Base-by-base conservation (phyloP, 1,140 invertebrate genomes). In the Aphelenchoides fujianensis region DNA sequence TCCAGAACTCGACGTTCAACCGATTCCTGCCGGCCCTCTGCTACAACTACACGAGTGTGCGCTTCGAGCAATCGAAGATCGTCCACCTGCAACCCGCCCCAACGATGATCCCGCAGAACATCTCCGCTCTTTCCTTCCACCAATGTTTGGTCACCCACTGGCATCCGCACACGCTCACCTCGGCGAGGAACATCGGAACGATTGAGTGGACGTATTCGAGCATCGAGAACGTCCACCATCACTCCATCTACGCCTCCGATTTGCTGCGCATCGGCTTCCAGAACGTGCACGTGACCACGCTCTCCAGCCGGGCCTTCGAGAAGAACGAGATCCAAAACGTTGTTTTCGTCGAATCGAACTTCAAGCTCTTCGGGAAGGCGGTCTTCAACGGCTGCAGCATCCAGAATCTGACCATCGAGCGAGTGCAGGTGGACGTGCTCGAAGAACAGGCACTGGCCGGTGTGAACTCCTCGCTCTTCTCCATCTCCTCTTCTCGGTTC, bases 101-200 rank as follows among this genome's bases (percentile, higher is more conserved):
- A 53, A 72, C 28, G 36, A 48, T 74, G n/a, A 16, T 74, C 27
- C 30, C 41, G 16, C 35, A 72, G 34, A 72, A 72, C 27, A 72
- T 72, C 54, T 23, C 31, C 12, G 7, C 37, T 34, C 31, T 74
- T 28, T 1, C 23, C 1, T 73, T 74, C 37, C 23, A 23, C 19
- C 71, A 70, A 27, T 74, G 34, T 19, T 23, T 34, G 16, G 66
- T 74, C 27, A 63, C 23, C 31, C 73, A 76, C 19, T 74, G 73
- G 73, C 68, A 76, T 48, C 48, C 74, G n/a, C 68, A 74, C 37
- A 57, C 64, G 16, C 30, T 74, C 19, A 75, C 28, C 19, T 69
- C 72, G 7, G 73, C 35, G 1, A 19, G 28, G 5, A 68, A 64
- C 31, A 76, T 76, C n/a, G 73, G 61, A n/a, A 34, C 57, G 54